Evolutionary conservation across 2,797 vertebrate species (phyloP).

Genomic region (Oreonectes daqikongensis): DNA sequence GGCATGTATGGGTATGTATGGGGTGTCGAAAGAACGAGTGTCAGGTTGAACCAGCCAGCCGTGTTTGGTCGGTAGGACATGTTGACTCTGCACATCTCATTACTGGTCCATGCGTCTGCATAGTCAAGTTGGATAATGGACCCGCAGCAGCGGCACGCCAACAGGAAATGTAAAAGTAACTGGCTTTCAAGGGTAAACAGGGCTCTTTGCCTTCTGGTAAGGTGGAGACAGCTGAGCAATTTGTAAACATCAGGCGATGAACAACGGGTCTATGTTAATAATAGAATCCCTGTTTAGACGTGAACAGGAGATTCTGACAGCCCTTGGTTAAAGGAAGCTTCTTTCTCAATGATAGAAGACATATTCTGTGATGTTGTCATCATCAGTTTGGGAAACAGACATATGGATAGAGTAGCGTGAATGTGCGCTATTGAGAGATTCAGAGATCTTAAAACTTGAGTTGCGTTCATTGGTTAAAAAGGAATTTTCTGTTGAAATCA

Average conservation of each 20-base stretch:
- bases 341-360: not conserved
- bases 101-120: slow-evolving; percentile 79
- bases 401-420: not conserved
- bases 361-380: not conserved
- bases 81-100: slow-evolving; percentile 80
- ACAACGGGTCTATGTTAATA: slow-evolving; percentile 60
- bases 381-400: not conserved
- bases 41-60: slow-evolving; percentile 60
- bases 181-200: slow-evolving; percentile 79
- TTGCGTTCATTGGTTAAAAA: not conserved
- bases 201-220: slow-evolving; percentile 61
- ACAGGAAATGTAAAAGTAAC: slow-evolving; percentile 75
- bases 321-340: not conserved
- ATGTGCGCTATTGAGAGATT: no score
- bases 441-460: not conserved
- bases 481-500: not conserved
- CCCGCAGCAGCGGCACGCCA: slow-evolving; percentile 61
- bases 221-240: slow-evolving; percentile 62
- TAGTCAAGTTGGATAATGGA: slow-evolving; percentile 81
- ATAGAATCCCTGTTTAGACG: slow-evolving; percentile 41
- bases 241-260: slow-evolving; percentile 63
- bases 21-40: slow-evolving; percentile 51
- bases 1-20: slow-evolving; percentile 22
- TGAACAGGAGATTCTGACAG: slow-evolving; percentile 25
- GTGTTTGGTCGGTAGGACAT: slow-evolving; percentile 67